These are phyloP conservation scores for Cherax destructor DNA, from an alignment of 1,140 invertebrate species.

Conservation along the genomic window DNA sequence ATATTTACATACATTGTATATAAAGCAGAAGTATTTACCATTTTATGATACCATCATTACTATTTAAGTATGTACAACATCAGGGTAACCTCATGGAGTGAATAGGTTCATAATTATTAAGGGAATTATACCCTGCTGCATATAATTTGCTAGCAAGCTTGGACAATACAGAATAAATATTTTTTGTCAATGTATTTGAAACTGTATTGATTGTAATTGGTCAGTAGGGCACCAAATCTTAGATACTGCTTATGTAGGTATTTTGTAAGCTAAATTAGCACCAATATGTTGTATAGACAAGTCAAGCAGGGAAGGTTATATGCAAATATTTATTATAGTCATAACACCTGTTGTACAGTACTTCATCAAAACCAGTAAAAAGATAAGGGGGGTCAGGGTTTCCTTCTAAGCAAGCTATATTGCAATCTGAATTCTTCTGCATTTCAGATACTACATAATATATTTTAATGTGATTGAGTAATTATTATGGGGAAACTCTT, in stretches of 20 bases:
- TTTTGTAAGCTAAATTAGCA: background rate
- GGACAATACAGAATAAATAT: background rate
- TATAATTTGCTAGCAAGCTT: background rate
- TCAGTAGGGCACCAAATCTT: no score
- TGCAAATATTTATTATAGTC: background rate
- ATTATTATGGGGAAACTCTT: no score
- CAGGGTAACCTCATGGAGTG: constrained; percentile 2
- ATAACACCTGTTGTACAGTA: background rate
- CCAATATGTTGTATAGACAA: background rate
- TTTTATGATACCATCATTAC: background rate
- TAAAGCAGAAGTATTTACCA: background rate
- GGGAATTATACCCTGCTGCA: background rate
- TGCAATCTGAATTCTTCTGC: no score
- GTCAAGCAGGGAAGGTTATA: background rate
- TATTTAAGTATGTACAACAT: background rate
- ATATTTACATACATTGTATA: background rate
- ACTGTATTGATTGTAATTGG: no score
- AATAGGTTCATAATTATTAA: background rate
- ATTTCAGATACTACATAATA: no score
- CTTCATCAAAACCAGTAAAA: background rate
- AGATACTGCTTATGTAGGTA: background rate
- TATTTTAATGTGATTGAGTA: no score
- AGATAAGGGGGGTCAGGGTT: no score
- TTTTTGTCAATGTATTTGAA: background rate
- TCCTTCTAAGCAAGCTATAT: no score